These are phyloP conservation scores for Poeciliopsis gracilis DNA, from an alignment of 2,797 vertebrate species.

Conservation along the genomic window DNA sequence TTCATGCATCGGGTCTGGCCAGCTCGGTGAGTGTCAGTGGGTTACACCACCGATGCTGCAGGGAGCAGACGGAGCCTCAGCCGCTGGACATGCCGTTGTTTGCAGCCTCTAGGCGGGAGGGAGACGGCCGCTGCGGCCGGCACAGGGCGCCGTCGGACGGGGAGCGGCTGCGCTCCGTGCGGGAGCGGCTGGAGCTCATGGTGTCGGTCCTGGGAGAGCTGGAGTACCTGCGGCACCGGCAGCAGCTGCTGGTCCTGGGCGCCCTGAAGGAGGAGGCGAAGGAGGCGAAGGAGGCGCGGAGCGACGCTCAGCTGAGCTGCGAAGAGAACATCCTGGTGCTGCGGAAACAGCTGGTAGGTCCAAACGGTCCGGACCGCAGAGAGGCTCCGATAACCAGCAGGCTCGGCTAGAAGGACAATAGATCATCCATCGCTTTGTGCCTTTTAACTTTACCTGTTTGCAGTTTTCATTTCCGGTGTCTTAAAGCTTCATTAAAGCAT, in stretches of 20 bases:
- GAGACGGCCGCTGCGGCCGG: slow-evolving; percentile 27
- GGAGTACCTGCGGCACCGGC: slow-evolving; percentile 86
- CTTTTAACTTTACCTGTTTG: neutral
- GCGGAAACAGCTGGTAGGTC: slow-evolving; percentile 89
- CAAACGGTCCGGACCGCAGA: neutral
- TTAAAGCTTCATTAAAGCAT: neutral
- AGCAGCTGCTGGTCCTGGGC: slow-evolving; percentile 86
- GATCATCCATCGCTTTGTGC: neutral
- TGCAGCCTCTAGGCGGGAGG: slow-evolving; percentile 23
- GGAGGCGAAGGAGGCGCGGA: slow-evolving; percentile 64
- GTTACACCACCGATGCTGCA: slow-evolving; percentile 1
- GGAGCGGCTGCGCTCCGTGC: slow-evolving; percentile 79
- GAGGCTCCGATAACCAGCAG: no score
- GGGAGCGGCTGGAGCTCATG: slow-evolving; percentile 88
- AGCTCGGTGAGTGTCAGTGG: neutral
- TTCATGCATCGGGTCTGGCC: neutral
- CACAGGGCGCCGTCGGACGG: slow-evolving; percentile 28
- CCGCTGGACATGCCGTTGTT: slow-evolving; percentile 34
- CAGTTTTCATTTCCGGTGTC: neutral
- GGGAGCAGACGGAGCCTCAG: neutral
- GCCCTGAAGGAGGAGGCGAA: slow-evolving; percentile 83
- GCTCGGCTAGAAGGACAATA: no score
- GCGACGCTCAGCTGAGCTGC: slow-evolving; percentile 72
- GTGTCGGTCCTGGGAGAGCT: slow-evolving; percentile 89
- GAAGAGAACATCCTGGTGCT: slow-evolving; percentile 92